Conservation (phyloP, 2,888 invertebrate genomes). For the Lithophane socia region DNA sequence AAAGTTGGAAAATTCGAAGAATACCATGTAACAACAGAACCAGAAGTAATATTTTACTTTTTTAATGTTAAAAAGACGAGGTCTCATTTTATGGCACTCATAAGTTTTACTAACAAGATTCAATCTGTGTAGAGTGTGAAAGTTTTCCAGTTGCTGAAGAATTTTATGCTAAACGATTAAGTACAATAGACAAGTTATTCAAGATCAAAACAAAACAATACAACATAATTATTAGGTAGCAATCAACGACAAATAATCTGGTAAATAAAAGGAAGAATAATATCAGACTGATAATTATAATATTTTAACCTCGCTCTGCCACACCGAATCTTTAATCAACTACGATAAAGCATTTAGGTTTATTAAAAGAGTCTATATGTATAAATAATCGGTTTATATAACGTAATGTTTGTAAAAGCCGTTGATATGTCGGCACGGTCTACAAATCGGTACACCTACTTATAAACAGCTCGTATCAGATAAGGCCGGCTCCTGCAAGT, state of each 20-base stretch:
- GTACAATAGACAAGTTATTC: background rate
- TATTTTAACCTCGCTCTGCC: constrained; percentile 6
- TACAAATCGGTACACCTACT: constrained; percentile 32
- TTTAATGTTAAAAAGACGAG: constrained; percentile 18
- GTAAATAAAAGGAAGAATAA: constrained; percentile 10
- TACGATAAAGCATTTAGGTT: constrained; percentile 55
- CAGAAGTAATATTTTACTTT: constrained; percentile 32
- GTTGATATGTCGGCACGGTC: constrained; percentile 31
- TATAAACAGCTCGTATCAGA: constrained; percentile 48
- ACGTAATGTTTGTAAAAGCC: constrained; percentile 25
- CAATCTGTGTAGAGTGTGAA: background rate
- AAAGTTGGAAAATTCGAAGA: constrained; percentile 8
- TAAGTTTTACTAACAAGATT: constrained; percentile 19
- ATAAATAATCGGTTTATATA: constrained; percentile 48
- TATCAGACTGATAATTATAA: constrained; percentile 32
- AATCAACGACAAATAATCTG: background rate
- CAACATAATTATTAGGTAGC: background rate
- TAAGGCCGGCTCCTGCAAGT: constrained; percentile 55
- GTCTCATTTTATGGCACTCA: constrained; percentile 18
- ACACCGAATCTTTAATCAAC: constrained; percentile 43
- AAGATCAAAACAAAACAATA: constrained; percentile 1
- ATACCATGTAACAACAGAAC: constrained; percentile 10
- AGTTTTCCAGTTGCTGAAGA: constrained; percentile 7
- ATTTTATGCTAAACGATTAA: constrained; percentile 2
- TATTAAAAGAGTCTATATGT: constrained; percentile 34